phyloP scores from a whole-genome alignment of 2,113 vertebrate genomes.

The Nothoprocta pentlandii region DNA sequence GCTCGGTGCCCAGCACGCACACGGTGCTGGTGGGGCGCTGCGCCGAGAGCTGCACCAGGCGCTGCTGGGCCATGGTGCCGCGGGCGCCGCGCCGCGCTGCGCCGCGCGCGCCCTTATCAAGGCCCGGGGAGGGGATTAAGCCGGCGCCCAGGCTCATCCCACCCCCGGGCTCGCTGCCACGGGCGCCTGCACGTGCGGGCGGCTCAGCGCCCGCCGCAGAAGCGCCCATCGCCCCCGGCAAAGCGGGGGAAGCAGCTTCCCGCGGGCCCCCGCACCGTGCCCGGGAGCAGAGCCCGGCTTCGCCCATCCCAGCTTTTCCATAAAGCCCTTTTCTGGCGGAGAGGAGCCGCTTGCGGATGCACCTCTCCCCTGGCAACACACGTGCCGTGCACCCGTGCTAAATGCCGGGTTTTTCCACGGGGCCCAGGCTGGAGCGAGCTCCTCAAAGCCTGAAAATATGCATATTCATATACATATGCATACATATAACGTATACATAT shows the following conservation, averaged over 20 bases:
- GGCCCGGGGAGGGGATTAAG: slow-evolving; percentile 45
- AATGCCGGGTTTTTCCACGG: not conserved
- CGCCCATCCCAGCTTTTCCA: not conserved
- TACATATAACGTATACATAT: no score
- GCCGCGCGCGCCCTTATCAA: slow-evolving; percentile 19
- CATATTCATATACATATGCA: no score
- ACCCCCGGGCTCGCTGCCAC: not conserved
- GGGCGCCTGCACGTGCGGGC: not conserved
- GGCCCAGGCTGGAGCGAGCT: not conserved
- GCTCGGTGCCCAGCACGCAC: slow-evolving; percentile 77
- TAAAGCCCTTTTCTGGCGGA: not conserved
- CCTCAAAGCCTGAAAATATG: not conserved
- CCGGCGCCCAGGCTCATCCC: slow-evolving; percentile 11
- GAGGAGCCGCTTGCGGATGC: not conserved
- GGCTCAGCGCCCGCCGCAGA: no score
- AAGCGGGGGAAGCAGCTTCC: no score
- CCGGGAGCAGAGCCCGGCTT: not conserved
- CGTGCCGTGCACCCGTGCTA: not conserved
- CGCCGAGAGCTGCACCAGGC: slow-evolving; percentile 72
- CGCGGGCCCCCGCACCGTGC: no score
- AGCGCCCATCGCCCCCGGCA: no score
- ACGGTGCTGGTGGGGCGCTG: slow-evolving; percentile 70
- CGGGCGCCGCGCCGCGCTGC: not conserved
- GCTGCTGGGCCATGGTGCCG: slow-evolving; percentile 69
- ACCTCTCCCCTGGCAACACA: slow-evolving; percentile 6